Base-by-base conservation (phyloP, 1,140 invertebrate genomes). In the Physella acuta region DNA sequence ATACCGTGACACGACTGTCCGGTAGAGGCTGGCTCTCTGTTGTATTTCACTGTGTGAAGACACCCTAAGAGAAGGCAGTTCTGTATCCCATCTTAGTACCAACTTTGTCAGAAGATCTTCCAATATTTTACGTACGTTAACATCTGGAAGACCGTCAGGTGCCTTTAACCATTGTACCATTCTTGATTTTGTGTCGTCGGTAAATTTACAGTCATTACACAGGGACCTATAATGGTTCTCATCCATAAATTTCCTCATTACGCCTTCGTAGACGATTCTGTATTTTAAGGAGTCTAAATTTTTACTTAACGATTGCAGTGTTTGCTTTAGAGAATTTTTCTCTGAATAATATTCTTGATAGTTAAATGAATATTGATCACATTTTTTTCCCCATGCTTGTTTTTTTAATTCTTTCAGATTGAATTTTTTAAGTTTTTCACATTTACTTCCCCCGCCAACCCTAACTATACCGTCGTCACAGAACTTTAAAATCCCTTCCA, bases 401-500 rank as follows among this genome's bases (percentile, higher is more conserved):
- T 53, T 33, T 52, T 71, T 71, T 20, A 71, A 64, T 28, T 69
- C 56, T 17, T 70, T 69, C 24, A 76, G 44, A 44, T 70, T 69
- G 39, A 69, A 79, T 16, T 69, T 49, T 70, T 79, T 55, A 0
- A 82, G 49, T 0, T 20, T 33, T 37, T 76, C 68, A 62, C 56
- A 90, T 76, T 89, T 89, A 0, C 89, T 90, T 81, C n/a, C n/a
- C n/a, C n/a, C n/a, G n/a, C n/a, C n/a, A n/a, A n/a, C n/a, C n/a
- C n/a, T n/a, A n/a, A n/a, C 85, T 63, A 94, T 75, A 14, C 80
- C 81, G 0, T 61, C 65, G 1, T 73, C 61, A 52, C 70, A 74
- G 51, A 76, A 78, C 17, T 55, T 16, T 0, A 72, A 30, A n/a
- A 84, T 79, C 28, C 90, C 91, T 81, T 93, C 89, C 20, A 95